Base-by-base conservation (phyloP, 2,888 invertebrate genomes). In the Hyppa rectilinea region DNA sequence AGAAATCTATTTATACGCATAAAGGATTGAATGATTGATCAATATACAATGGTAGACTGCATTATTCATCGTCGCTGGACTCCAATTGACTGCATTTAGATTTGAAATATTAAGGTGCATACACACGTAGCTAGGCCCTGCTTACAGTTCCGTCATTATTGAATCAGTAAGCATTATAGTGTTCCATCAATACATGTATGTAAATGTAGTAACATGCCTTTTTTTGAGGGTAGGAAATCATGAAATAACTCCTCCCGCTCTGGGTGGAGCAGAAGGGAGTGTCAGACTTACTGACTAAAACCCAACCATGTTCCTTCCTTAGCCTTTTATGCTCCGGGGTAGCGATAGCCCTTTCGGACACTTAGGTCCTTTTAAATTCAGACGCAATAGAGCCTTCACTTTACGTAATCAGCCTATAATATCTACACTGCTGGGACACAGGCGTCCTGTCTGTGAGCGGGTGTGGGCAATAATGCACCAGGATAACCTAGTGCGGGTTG, bases 11-110 rank as follows among this genome's bases (percentile, higher is more conserved):
- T 70, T 70, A 75, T 69, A 80, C 58, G 58, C 60, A 67, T 76
- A 80, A 77, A 83, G 74, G 81, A 75, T 75, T 71, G 60, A 76
- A 83, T 77, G 70, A 72, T 72, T 77, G 71, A 79, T 71, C 67
- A 77, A 75, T 71, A 75, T 74, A 73, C 74, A 65, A 58, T 70
- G 75, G 65, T 62, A 59, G 67, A 56, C 43, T 83, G 83, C 74
- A 82, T 81, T 78, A 78, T 82, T 83, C 81, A 82, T 68, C 36
- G 69, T 36, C 50, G 20, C 47, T 68, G 40, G 62, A 66, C 31
- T 66, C 50, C 49, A 74, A 80, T 77, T 61, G 49, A 38, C 56
- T 73, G 70, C 75, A 75, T 80, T 82, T 58, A 66, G 47, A 83
- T 72, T 72, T 59, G 38, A 43, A 82, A 62, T 66, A 55, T 63